These are phyloP conservation scores for Cylas formicarius DNA, from an alignment of 1,140 invertebrate genomes.

Conservation along the genomic window DNA sequence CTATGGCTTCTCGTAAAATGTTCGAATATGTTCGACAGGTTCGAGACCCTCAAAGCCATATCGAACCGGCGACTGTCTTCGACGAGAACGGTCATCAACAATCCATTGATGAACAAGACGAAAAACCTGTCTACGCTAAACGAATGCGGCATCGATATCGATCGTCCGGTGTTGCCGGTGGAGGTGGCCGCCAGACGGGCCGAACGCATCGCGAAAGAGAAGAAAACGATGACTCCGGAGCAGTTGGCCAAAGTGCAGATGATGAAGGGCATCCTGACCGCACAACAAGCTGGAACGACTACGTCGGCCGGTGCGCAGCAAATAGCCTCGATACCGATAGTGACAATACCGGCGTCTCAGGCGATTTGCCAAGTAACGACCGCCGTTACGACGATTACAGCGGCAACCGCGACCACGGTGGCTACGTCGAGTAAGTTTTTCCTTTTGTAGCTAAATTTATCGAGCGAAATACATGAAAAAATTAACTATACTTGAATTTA, in stretches of 20 bases:
- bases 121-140: constrained; percentile 76
- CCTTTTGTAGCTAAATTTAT: too few relatives aligned
- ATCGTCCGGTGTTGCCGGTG: constrained; percentile 73
- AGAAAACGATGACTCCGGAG: constrained; percentile 44
- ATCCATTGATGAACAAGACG: constrained; percentile 66
- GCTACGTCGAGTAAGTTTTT: too few relatives aligned
- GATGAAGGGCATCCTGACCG: constrained; percentile 34
- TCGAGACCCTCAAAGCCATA: constrained; percentile 67
- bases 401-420: constrained; percentile 40
- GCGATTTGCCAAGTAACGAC: constrained; percentile 6
- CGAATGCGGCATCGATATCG: constrained; percentile 80
- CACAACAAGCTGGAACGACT: too few relatives aligned
- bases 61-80: constrained; percentile 51
- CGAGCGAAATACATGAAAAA: too few relatives aligned
- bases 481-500: constrained; percentile 9
- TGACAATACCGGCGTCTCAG: constrained; percentile 8
- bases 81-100: constrained; percentile 62
- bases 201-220: constrained; percentile 77
- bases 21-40: constrained; percentile 67
- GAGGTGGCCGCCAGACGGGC: constrained; percentile 78
- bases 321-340: not conserved
- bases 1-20: too few relatives aligned
- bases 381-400: constrained; percentile 3
- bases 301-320: constrained; percentile 25
- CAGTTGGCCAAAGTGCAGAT: constrained; percentile 39